Base-by-base conservation (phyloP, 2,797 vertebrate species). In the Gallinago solitaria region DNA sequence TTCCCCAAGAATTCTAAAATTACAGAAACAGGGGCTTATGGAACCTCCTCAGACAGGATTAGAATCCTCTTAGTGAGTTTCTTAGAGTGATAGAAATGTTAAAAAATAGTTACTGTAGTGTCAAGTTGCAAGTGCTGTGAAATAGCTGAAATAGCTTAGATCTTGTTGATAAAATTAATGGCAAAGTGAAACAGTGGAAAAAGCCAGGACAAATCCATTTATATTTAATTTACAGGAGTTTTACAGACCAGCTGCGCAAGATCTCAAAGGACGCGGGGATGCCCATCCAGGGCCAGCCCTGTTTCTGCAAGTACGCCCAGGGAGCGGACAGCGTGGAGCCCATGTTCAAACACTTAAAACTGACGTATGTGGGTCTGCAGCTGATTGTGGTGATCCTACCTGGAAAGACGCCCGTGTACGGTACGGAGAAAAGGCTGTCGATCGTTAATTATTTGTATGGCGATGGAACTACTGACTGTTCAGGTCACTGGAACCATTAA, bases 341-440 rank as follows among this genome's bases (percentile, higher is more conserved):
- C 92, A 98, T 98, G 98, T 98, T 98, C 97, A 99, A 99, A 94
- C 99, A 99, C 97, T 98, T 99, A 77, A 99, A 99, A 97, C 98
- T 99, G 98, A 99, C 99, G 30, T 99, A 99, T 0, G 99, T 99
- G 11, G 99, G 99, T 19, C 98, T 99, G 94, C 99, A 99, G 98
- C 98, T 99, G 75, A 99, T 99, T 10, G 99, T 99, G 91, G 99
- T 99, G 97, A 99, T 99, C 91, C 98, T 99, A 41, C 99, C 99
- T 0, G 99, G 99, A 11, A 99, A 99, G 97, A 99, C 99, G 0
- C 99, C 99, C 0, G 99, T 99, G 75, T 99, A 99, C 9, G 99
- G 99, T 99, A 98, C 90, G 98, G 68, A 88, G 59, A 41, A 59
- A 71, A 83, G 89, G 56, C 60, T 80, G 45, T 25, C 2, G 19